Percentiles rank a stretch among this genome's conserved stretches.
These are phyloP conservation scores for Coenonympha arcania DNA, from an alignment of 2,888 invertebrate species.

Conservation along the genomic window DNA sequence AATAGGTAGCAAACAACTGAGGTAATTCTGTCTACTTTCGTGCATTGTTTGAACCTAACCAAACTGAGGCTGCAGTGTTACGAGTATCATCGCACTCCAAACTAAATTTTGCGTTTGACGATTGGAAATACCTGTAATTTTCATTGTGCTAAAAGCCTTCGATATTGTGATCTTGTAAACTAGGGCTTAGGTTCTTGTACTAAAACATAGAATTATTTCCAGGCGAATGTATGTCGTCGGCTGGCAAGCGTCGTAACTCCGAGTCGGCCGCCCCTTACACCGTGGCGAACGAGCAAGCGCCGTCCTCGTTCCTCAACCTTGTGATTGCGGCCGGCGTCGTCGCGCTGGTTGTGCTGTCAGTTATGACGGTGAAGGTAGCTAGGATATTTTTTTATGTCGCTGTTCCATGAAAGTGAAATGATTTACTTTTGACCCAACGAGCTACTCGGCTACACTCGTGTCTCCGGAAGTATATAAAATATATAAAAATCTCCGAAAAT, in stretches of 20 bases:
- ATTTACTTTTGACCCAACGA: neutral
- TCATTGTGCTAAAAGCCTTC: too few relatives aligned
- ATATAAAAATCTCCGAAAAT: too few relatives aligned
- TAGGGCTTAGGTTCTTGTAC: neutral
- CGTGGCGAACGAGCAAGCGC: constrained; percentile 38
- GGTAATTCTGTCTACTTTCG: too few relatives aligned
- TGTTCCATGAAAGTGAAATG: neutral
- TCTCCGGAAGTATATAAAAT: too few relatives aligned
- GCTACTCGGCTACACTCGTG: too few relatives aligned
- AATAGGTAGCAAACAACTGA: too few relatives aligned
- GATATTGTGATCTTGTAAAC: too few relatives aligned
- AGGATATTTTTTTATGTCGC: neutral
- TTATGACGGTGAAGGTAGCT: constrained; percentile 71
- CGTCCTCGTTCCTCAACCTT: constrained; percentile 77
- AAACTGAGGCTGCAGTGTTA: too few relatives aligned
- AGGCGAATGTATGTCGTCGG: constrained; percentile 80
- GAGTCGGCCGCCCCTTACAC: constrained; percentile 68
- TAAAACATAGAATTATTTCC: neutral
- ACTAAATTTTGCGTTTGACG: too few relatives aligned
- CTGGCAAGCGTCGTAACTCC: constrained; percentile 82
- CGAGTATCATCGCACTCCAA: too few relatives aligned
- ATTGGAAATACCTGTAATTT: too few relatives aligned
- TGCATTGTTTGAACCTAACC: too few relatives aligned
- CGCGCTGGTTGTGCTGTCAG: constrained; percentile 78
- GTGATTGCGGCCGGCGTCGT: constrained; percentile 80